Base-by-base conservation (phyloP, 2,888 invertebrate genomes). In the Stictocephala bisonia region DNA sequence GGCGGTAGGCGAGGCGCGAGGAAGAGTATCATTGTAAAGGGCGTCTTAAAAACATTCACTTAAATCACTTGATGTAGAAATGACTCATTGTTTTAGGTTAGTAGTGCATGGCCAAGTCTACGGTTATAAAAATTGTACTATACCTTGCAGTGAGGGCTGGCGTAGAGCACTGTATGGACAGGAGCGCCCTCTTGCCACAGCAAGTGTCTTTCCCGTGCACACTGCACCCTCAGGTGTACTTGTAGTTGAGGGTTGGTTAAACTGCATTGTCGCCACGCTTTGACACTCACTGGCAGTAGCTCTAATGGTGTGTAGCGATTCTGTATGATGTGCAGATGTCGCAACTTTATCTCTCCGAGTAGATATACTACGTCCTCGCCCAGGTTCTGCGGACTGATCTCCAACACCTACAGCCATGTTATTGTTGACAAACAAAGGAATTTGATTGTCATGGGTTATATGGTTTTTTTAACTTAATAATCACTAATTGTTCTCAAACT, bases 331-430 rank as follows among this genome's bases (percentile, higher is more conserved):
- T 92, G 90, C 75, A 94, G 84, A 80, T 93, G 90, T 72, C 85
- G 84, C 70, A 94, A 81, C 77, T 86, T 86, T 0, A 88, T 89
- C 75, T 89, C 87, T n/a, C 90, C 89, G 48, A 93, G 81, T 53
- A 93, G 83, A 76, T 90, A 86, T 20, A 93, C 82, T 0, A 91
- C 86, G 81, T 93, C 92, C 75, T 91, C 90, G 51, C 91, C 90
- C 58, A 94, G 84, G 83, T 92, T 93, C 84, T 93, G 91, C 2
- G 91, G 91, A 77, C 91, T 90, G 71, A 91, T 87, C 3, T 88
- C 86, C 66, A 91, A 82, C 76, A 88, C 85, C 90, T 91, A 79
- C n/a, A 20, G 67, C n/a, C 22, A 27, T n/a, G n/a, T n/a, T n/a
- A n/a, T n/a, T n/a, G n/a, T n/a, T n/a, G n/a, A n/a, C n/a, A n/a